Evolutionary conservation across 64 coral and sea anemone genomes (phyloP).

Genomic region (Hydrozoanthus tunicans): DNA sequence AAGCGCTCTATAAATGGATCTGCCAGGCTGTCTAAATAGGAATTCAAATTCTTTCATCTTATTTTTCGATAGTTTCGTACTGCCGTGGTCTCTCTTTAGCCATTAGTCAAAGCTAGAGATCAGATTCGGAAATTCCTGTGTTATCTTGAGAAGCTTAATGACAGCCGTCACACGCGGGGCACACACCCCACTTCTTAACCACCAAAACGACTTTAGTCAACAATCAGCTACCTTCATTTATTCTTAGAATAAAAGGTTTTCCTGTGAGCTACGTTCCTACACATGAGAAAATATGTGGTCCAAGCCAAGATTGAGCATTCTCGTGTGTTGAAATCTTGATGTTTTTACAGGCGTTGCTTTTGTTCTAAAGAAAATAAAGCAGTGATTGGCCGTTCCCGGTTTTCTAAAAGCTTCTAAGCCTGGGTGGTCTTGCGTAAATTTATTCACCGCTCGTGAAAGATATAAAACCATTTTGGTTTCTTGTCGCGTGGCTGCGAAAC

Average conservation of each 20-base stretch:
- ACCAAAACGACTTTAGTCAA: constrained; percentile 20
- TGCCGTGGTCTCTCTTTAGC: constrained; percentile 32
- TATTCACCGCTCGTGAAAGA: constrained; percentile 28
- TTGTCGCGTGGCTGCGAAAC: constrained; percentile 49
- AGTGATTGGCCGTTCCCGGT: neutral
- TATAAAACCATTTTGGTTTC: constrained; percentile 10
- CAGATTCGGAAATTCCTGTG: constrained; percentile 50
- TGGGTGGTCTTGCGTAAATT: constrained; percentile 36
- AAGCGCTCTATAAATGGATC: constrained; percentile 7
- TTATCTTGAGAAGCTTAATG: constrained; percentile 48
- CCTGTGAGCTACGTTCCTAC: neutral
- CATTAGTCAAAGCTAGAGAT: constrained; percentile 39
- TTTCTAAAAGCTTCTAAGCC: constrained; percentile 47
- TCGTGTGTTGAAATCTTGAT: neutral
- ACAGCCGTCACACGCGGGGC: constrained; percentile 39
- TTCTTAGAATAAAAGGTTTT: constrained; percentile 2
- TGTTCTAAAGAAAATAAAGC: constrained; percentile 57
- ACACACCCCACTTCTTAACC: neutral
- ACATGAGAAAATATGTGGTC: neutral
- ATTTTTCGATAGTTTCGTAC: constrained; percentile 26
- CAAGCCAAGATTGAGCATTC: neutral
- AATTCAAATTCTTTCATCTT: constrained; percentile 45
- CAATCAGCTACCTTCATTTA: neutral
- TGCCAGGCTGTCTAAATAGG: neutral
- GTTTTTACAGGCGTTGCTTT: constrained; percentile 55